Evolutionary conservation across 2,888 invertebrate species (phyloP).

Genomic region (Phragmatobia fuliginosa): DNA sequence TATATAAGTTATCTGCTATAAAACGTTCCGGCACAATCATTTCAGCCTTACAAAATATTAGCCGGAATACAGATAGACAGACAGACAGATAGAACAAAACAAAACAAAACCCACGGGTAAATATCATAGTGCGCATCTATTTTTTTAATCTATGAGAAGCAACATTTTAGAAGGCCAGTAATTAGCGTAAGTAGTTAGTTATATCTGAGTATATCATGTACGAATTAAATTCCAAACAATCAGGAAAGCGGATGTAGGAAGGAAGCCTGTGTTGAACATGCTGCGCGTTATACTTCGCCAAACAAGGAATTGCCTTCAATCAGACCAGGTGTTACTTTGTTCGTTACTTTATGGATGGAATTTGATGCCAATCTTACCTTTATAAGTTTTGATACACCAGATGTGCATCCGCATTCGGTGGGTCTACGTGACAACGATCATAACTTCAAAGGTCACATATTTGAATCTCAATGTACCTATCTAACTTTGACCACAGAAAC

Average conservation of each 20-base stretch:
- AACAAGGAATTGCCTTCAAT: constrained; percentile 18
- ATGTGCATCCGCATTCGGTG: constrained; percentile 13
- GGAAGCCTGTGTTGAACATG: constrained; percentile 18
- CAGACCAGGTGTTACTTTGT: constrained; percentile 36
- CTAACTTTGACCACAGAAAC: background rate
- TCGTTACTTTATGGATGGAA: constrained; percentile 21
- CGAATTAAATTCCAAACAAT: background rate
- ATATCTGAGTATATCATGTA: background rate
- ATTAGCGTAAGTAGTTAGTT: too few species aligned
- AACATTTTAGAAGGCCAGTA: too few species aligned
- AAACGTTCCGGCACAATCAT: too few species aligned
- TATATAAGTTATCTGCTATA: too few species aligned
- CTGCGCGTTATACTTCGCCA: constrained; percentile 16
- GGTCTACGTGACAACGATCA: constrained; percentile 9
- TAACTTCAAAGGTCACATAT: background rate
- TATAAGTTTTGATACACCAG: constrained; percentile 15
- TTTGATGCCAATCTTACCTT: constrained; percentile 16
- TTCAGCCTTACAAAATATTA: too few species aligned
- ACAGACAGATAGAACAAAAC: too few species aligned
- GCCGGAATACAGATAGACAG: too few species aligned
- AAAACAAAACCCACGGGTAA: too few species aligned
- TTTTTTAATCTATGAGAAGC: too few species aligned
- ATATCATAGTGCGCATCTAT: too few species aligned
- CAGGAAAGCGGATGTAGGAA: constrained; percentile 30
- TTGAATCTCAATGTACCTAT: background rate